Evolutionary conservation across 1,140 invertebrate genomes (phyloP).

Genomic region (Aplysia californica): DNA sequence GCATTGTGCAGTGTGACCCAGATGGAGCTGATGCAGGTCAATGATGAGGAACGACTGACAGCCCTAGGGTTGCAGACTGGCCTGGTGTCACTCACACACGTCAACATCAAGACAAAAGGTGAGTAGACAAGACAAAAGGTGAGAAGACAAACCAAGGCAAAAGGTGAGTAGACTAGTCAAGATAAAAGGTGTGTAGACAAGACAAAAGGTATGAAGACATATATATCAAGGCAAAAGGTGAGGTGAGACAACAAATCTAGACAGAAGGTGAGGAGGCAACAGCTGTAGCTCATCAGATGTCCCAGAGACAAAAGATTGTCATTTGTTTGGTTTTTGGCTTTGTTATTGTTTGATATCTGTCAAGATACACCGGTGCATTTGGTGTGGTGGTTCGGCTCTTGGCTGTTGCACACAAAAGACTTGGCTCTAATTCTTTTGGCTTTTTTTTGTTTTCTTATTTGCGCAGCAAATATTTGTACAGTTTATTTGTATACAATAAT

Average conservation of each 20-base stretch:
- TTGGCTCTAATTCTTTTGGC: too few species aligned
- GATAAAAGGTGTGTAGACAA: neutral
- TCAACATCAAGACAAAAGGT: conserved; percentile 69
- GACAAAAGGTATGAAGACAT: neutral
- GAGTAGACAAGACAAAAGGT: conserved; percentile 37
- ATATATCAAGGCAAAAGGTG: neutral
- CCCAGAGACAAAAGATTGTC: too few species aligned
- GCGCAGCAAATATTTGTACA: too few species aligned
- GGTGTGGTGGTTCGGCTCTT: too few species aligned
- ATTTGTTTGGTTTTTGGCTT: too few species aligned
- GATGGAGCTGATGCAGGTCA: conserved; percentile 67
- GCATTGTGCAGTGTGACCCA: conserved; percentile 70
- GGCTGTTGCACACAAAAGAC: too few species aligned
- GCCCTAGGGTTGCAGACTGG: conserved; percentile 77
- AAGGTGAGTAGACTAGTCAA: neutral
- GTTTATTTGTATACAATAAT: too few species aligned
- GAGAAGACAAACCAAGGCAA: neutral
- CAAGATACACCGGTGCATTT: too few species aligned
- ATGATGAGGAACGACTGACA: conserved; percentile 69
- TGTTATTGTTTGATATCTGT: too few species aligned
- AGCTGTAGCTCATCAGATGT: neutral
- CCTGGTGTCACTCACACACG: conserved; percentile 70
- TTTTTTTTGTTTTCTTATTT: too few species aligned
- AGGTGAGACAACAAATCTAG: neutral
- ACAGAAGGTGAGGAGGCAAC: neutral